phyloP scores from a whole-genome alignment of 2,797 vertebrate genomes.

The Lepilemur ruficaudatus region DNA sequence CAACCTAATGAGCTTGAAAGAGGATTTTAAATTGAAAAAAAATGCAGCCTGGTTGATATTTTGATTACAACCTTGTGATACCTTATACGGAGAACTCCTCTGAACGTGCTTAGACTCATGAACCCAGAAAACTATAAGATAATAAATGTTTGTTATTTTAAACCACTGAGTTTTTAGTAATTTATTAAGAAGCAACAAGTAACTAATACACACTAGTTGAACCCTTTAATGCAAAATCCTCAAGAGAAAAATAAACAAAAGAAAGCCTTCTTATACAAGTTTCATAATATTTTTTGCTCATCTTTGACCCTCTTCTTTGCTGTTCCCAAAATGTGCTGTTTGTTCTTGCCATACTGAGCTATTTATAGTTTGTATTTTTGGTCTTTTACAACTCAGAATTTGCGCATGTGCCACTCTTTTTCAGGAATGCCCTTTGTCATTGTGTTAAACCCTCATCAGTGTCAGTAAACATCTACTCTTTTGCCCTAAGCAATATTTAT shows the following conservation, averaged over 20 bases:
- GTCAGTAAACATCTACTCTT: background rate
- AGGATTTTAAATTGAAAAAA: background rate
- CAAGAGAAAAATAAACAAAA: background rate
- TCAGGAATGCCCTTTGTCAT: background rate
- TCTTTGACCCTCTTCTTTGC: background rate
- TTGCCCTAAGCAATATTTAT: background rate
- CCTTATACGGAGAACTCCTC: background rate
- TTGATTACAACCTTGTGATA: background rate
- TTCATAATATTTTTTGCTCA: background rate
- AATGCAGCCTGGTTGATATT: background rate
- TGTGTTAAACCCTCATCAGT: background rate
- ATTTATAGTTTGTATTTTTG: background rate
- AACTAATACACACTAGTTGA: background rate
- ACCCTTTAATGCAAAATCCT: background rate
- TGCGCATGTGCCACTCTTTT: accelerated
- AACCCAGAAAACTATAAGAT: background rate
- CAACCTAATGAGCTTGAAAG: background rate
- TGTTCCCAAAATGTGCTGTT: accelerated
- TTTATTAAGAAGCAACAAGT: background rate
- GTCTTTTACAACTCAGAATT: background rate
- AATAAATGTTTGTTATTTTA: background rate
- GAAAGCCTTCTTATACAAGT: background rate
- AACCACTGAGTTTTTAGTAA: background rate
- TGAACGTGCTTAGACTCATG: background rate
- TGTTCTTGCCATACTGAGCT: background rate